Evolutionary conservation across 2,888 invertebrate species (phyloP), one percentile per base, ranked within the genome.

Genomic region (Protonemura montana): DNA sequence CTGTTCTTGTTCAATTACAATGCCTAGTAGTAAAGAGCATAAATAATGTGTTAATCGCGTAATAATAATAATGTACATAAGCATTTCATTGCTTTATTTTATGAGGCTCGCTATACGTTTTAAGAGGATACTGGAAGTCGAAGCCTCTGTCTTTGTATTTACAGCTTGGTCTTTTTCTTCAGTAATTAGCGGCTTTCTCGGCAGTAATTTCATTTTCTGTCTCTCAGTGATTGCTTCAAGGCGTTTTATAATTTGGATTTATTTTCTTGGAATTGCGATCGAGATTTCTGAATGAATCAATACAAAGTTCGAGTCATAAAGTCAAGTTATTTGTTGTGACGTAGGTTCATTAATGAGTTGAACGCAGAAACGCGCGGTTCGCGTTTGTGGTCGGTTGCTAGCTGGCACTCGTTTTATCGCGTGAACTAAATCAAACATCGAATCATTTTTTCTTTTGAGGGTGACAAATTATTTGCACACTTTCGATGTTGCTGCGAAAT

Each of bases 301-400:
- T 59, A 59, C 59, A 59, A 59, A 59, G 59, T 59, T 59, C 59
- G 59, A 59, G 59, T 59, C 59, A 59, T 59, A 59, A 59, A 21
- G 59, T 59, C 59, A 59, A 59, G 59, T 59, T 59, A 59, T 59
- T 59, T 59, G 16, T 59, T 16, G 21, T 59, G 59, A 59, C 59
- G 59, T 59, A 59, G 59, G 59, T 59, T 59, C 59, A 59, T 59
- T 59, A 59, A 59, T 59, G 21, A 59, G 21, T 59, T 21, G 21
- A 59, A 13, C 59, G 59, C 59, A 59, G 59, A 35, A 35, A 59
- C 59, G 59, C 59, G 59, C 21, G 3, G 35, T 10, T 35, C 35
- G 35, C 35, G 35, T 10, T 59, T 59, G 59, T 41, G 41, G 41
- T 41, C 21, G 59, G 59, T 59, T 21, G 59, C 21, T n/a, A n/a